Percentiles rank a stretch among this genome's conserved stretches.
phyloP scores from a whole-genome alignment of 2,797 vertebrate species.

The Coluber constrictor region DNA sequence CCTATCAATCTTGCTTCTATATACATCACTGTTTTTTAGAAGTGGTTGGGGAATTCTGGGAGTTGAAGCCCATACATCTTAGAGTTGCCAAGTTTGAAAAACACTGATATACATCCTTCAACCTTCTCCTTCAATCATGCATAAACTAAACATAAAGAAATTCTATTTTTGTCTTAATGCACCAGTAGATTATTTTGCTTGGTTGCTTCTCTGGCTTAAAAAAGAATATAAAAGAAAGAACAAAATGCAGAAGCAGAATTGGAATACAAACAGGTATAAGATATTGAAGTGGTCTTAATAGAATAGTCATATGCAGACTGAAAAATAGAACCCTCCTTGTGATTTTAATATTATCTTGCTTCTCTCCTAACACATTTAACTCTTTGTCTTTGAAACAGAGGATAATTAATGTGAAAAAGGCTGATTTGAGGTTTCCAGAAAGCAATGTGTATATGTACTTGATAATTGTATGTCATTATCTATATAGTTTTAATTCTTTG shows the following conservation, averaged over 20 bases:
- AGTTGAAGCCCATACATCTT: background rate
- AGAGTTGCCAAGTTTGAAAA: background rate
- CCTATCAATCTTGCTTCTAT: conserved; percentile 2
- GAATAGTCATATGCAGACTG: conserved; percentile 53
- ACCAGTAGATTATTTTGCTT: conserved; percentile 17
- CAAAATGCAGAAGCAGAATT: conserved; percentile 40
- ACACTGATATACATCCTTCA: conserved; percentile 2
- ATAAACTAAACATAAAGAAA: conserved; percentile 34
- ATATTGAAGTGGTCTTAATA: conserved; percentile 16
- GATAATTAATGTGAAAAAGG: background rate
- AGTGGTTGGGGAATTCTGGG: background rate
- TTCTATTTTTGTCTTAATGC: conserved; percentile 19
- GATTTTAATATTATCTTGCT: background rate
- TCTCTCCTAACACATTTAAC: background rate
- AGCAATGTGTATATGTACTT: background rate
- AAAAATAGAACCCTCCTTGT: conserved; percentile 41
- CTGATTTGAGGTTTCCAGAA: background rate
- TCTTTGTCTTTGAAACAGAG: background rate
- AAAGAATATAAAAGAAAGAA: conserved; percentile 38
- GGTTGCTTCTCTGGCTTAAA: background rate
- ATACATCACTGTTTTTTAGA: background rate
- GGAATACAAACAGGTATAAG: conserved; percentile 32
- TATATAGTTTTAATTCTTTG: background rate
- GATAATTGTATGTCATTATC: background rate
- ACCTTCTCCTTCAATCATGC: conserved; percentile 43